A percentile compares a stretch with the other conserved stretches of the same genome.
Conservation (phyloP, 1,140 invertebrate genomes). For the Centruroides vittatus region DNA sequence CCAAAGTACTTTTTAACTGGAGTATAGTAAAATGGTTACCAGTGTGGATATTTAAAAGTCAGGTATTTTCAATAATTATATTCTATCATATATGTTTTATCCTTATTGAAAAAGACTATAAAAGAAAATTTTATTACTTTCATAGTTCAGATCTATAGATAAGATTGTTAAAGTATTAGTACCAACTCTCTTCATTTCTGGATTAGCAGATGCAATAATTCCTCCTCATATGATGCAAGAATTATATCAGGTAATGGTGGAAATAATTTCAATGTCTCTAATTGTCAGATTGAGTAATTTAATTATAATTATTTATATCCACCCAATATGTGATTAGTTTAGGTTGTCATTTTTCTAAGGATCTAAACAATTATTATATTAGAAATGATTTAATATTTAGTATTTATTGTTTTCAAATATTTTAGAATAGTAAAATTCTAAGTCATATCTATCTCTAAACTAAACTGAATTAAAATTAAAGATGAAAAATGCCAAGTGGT, state of each 20-base stretch:
- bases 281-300: no score
- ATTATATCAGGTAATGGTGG: conserved; percentile 39
- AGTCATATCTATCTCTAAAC: no score
- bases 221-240: conserved; percentile 71
- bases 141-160: conserved; percentile 17
- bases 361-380: no score
- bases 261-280: background rate
- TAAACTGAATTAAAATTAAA: no score
- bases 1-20: conserved; percentile 34
- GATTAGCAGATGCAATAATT: conserved; percentile 61
- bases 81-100: background rate
- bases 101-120: background rate
- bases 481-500: no score
- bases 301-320: no score
- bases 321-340: no score
- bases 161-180: conserved; percentile 20
- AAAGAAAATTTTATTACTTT: background rate
- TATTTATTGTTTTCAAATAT: no score
- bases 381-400: no score
- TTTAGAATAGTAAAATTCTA: no score
- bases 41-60: conserved; percentile 21
- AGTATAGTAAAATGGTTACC: conserved; percentile 18
- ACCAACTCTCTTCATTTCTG: conserved; percentile 31
- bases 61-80: conserved; percentile 6
- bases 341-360: no score